Conservation (phyloP, 2,888 invertebrate genomes). For the Seira musarum region DNA sequence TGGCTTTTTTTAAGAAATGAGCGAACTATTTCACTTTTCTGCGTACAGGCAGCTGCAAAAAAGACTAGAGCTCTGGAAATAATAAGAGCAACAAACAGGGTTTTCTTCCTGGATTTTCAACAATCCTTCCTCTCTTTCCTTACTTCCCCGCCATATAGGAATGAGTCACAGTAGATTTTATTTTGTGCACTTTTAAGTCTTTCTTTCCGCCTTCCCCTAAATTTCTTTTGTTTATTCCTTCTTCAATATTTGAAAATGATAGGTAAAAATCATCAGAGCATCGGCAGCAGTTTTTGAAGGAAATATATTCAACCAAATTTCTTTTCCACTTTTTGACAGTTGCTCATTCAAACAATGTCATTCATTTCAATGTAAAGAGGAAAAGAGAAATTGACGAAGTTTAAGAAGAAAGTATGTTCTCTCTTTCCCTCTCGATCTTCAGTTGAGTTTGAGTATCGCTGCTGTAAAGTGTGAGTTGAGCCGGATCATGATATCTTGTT, state of each 20-base stretch:
- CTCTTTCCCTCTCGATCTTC: neutral
- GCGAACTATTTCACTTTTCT: neutral
- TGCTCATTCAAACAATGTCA: conserved; percentile 47
- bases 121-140: neutral
- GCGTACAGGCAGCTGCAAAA: neutral
- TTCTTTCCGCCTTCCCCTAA: neutral
- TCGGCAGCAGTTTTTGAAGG: neutral
- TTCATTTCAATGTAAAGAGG: neutral
- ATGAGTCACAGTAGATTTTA: neutral
- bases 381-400: neutral
- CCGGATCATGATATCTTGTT: conserved; percentile 15
- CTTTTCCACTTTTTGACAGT: conserved; percentile 46
- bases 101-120: neutral
- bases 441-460: conserved; percentile 1
- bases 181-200: neutral
- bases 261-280: neutral
- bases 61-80: neutral
- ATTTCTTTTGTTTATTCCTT: too few relatives aligned
- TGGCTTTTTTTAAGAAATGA: neutral
- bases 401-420: neutral
- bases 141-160: too few relatives aligned
- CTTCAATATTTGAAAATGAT: neutral
- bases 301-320: neutral
- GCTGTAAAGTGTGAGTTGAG: neutral
- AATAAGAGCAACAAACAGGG: conserved; percentile 9